Evolutionary conservation across 2,888 invertebrate species (phyloP).

Genomic region (Prionchulus punctatus): DNA sequence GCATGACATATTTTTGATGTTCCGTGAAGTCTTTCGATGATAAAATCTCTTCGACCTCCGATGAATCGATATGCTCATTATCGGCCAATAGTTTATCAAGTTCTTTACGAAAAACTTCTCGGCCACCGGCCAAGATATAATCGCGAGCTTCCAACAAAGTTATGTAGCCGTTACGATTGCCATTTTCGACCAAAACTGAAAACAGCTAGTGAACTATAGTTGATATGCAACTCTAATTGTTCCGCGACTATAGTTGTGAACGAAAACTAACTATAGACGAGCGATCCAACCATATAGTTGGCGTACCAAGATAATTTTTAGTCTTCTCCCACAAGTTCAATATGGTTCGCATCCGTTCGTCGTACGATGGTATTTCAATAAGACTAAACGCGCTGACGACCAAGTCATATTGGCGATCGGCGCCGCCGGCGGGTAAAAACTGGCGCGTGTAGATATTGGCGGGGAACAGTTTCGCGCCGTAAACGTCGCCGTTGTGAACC

Average conservation of each 20-base stretch:
- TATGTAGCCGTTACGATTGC: slow-evolving; percentile 60
- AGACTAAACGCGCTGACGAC: slow-evolving; percentile 63
- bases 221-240: slow-evolving; percentile 1
- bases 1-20: slow-evolving; percentile 20
- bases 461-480: not conserved
- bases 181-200: slow-evolving; percentile 49
- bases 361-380: slow-evolving; percentile 55
- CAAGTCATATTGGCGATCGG: slow-evolving; percentile 54
- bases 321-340: slow-evolving; percentile 72
- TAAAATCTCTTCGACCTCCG: slow-evolving; percentile 15
- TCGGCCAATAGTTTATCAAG: slow-evolving; percentile 1
- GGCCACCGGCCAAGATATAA: slow-evolving; percentile 48
- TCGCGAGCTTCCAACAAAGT: slow-evolving; percentile 68
- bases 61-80: not conserved
- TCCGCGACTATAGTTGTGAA: not conserved
- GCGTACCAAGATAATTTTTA: slow-evolving; percentile 50
- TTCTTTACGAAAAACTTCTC: slow-evolving; percentile 16
- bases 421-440: slow-evolving; percentile 53
- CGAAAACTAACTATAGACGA: not conserved
- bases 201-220: not conserved
- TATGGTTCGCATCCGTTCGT: slow-evolving; percentile 51
- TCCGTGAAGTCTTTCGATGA: slow-evolving; percentile 17
- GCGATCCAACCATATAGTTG: not conserved
- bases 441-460: slow-evolving; percentile 54
- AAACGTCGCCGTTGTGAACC: slow-evolving; percentile 33